phyloP scores from a whole-genome alignment of 2,888 invertebrate genomes.

The Mesoligia furuncula region DNA sequence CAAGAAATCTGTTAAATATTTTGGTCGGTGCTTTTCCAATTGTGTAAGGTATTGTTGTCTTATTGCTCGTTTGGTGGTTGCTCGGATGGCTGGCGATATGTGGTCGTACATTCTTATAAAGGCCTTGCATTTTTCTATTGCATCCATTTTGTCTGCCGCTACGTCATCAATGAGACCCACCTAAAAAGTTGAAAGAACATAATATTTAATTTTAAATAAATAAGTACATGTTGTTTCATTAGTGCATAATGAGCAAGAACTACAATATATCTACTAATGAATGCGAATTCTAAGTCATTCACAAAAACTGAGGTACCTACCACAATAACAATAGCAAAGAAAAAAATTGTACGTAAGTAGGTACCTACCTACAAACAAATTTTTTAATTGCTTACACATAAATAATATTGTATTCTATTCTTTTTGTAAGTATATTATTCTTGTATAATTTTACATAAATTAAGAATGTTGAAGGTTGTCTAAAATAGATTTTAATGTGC shows the following conservation, averaged over 20 bases:
- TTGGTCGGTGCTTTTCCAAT: constrained; percentile 89
- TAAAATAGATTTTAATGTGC: background rate
- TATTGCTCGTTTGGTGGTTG: constrained; percentile 86
- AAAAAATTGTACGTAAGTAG: background rate
- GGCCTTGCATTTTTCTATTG: constrained; percentile 90
- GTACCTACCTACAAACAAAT: too few species aligned
- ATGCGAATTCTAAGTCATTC: background rate
- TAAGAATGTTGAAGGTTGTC: background rate
- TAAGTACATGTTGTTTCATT: background rate
- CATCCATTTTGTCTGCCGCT: constrained; percentile 91
- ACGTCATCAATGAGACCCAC: constrained; percentile 94
- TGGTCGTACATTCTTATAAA: constrained; percentile 91
- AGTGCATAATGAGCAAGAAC: background rate
- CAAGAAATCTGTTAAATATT: constrained; percentile 91
- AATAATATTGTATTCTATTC: too few species aligned
- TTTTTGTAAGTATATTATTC: too few species aligned
- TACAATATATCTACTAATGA: background rate
- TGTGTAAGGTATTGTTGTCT: constrained; percentile 83
- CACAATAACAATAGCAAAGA: too few species aligned
- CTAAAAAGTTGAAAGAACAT: constrained; percentile 60
- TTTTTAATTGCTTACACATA: too few species aligned
- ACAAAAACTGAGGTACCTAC: background rate
- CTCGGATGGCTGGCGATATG: constrained; percentile 90
- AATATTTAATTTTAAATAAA: too few species aligned
- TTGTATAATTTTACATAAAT: background rate